Evolutionary conservation across 2,797 vertebrate species (phyloP), one percentile per base, ranked within the genome.

Genomic region (Carcharodon carcharias): DNA sequence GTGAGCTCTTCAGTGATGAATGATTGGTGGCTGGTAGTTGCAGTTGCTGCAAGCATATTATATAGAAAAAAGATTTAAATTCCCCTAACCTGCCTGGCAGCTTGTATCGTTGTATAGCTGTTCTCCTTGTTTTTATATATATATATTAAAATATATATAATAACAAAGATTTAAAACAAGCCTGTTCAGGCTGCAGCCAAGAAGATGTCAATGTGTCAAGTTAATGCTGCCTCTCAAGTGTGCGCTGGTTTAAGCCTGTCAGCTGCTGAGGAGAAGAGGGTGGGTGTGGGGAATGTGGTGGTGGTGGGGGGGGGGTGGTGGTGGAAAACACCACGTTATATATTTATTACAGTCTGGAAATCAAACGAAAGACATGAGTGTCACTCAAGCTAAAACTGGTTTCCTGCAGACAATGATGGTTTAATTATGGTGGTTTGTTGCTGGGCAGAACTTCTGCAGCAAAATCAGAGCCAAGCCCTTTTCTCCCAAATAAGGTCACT

Each of bases 401-500:
- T 91, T 93, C 61, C 14, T 92, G 61, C 91, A 93, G 63, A 63
- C 58, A 63, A 50, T 85, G 82, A 85, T 23, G 82, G 6, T 93
- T 61, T 65, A 93, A 93, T 93, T 93, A 93, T 93, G 63, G 61
- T 93, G 91, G 26, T 93, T 93, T 31, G 45, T n/a, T 67, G 63
- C 65, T 93, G 91, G n/a, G 65, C 9, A 8, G 11, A 93, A 93
- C 91, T 40, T 93, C 61, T 65, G n/a, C 61, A 23, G 14, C 58
- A 35, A 18, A 65, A 35, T 45, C n/a, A 40, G 89, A n/a, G 89
- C 89, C 35, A 67, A 65, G 40, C 91, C 8, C 18, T 7, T 65
- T 92, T 18, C n/a, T 40, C 63, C 61, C 61, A 45, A 67, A n/a
- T 63, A 9, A 21, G 18, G 58, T 40, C 7, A 18, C 58, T 63